phyloP scores from a whole-genome alignment of 2,113 vertebrate species.

The Planiliza haematocheilus region DNA sequence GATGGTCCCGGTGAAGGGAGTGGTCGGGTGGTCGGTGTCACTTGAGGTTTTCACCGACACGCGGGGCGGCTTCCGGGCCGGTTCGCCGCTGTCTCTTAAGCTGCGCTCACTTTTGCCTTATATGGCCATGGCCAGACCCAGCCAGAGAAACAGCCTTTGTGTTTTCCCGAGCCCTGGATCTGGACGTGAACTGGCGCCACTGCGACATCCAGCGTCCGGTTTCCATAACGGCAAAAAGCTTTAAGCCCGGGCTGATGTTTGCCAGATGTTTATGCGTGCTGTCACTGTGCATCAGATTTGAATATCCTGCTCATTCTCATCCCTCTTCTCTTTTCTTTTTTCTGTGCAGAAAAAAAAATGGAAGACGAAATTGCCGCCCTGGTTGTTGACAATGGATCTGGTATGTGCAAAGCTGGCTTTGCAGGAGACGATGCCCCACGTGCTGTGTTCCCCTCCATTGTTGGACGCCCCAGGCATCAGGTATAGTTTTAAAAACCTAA shows the following conservation, averaged over 20 bases:
- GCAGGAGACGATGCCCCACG: slow-evolving; percentile 84
- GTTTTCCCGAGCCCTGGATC: slow-evolving; percentile 66
- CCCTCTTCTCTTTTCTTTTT: background rate
- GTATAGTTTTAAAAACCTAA: slow-evolving; percentile 31
- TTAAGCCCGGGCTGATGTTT: background rate
- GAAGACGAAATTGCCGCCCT: slow-evolving; percentile 87
- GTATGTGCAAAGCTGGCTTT: slow-evolving; percentile 86
- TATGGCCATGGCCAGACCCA: slow-evolving; percentile 87
- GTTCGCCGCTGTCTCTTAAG: slow-evolving; percentile 60
- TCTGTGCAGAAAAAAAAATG: slow-evolving; percentile 87
- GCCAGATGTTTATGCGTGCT: background rate
- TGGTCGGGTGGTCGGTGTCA: slow-evolving; percentile 53
- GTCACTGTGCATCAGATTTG: background rate
- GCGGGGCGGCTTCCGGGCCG: slow-evolving; percentile 66
- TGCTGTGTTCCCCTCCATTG: slow-evolving; percentile 83
- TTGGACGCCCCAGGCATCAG: slow-evolving; percentile 85
- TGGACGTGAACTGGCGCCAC: slow-evolving; percentile 47
- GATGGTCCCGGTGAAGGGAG: slow-evolving; percentile 48
- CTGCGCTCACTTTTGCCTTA: slow-evolving; percentile 88
- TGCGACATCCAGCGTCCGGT: slow-evolving; percentile 82
- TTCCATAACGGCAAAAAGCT: background rate
- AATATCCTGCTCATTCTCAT: background rate
- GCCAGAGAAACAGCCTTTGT: slow-evolving; percentile 88
- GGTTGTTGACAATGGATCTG: slow-evolving; percentile 84
- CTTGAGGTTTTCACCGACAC: slow-evolving; percentile 37